phyloP scores from a whole-genome alignment of 2,888 invertebrate genomes.

The Gibbula magus region DNA sequence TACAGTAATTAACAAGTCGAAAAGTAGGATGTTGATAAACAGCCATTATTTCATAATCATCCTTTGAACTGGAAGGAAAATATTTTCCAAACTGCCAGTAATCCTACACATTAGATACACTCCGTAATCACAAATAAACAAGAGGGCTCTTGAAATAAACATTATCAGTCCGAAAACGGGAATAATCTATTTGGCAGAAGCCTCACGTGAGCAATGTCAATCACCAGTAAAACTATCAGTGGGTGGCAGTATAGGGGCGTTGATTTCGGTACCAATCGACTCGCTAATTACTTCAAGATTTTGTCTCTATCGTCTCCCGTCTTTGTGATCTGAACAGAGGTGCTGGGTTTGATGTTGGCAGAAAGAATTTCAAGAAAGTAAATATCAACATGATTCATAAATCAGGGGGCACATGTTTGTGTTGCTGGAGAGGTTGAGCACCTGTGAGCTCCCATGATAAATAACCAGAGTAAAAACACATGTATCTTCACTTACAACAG shows the following conservation, averaged over 20 bases:
- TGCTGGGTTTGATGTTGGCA: background rate
- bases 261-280: background rate
- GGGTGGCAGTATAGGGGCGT: background rate
- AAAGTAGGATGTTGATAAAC: background rate
- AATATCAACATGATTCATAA: slow-evolving; percentile 7
- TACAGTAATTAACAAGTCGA: background rate
- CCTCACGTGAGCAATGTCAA: background rate
- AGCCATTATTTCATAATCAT: background rate
- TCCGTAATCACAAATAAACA: slow-evolving; percentile 5
- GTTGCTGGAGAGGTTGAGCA: background rate
- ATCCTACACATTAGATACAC: background rate
- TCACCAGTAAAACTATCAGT: background rate
- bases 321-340: background rate
- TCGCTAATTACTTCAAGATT: slow-evolving; percentile 9
- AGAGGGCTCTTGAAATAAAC: background rate
- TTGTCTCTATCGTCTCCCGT: background rate
- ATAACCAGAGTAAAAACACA: background rate
- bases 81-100: slow-evolving; percentile 1
- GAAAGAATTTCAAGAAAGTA: background rate
- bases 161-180: background rate
- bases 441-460: background rate
- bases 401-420: background rate
- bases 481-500: background rate
- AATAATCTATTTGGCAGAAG: background rate
- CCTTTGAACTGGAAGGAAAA: background rate